phyloP scores from a whole-genome alignment of 2,113 vertebrate species.

The Microtus pennsylvanicus region DNA sequence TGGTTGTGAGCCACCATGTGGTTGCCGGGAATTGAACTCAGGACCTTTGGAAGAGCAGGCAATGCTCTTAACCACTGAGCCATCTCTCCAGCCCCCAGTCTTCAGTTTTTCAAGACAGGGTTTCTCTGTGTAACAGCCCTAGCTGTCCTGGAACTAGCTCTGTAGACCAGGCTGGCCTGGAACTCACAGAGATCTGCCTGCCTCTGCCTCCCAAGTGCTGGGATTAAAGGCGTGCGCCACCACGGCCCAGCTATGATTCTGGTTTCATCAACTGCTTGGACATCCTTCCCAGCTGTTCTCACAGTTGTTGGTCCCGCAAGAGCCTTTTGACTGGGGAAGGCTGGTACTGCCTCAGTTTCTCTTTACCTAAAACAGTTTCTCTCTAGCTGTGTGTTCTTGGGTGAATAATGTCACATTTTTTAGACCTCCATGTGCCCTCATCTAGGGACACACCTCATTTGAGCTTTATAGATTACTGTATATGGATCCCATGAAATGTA shows the following conservation, averaged over 20 bases:
- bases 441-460: not conserved
- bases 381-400: not conserved
- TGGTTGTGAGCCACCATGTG: too few relatives aligned
- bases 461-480: not conserved
- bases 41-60: too few relatives aligned
- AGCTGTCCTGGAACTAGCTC: too few relatives aligned
- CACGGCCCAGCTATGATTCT: not conserved
- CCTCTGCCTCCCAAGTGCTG: too few relatives aligned
- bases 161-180: too few relatives aligned
- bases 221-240: too few relatives aligned
- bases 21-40: too few relatives aligned
- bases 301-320: not conserved
- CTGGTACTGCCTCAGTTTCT: not conserved
- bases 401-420: not conserved
- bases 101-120: too few relatives aligned
- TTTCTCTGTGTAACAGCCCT: too few relatives aligned
- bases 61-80: too few relatives aligned
- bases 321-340: not conserved
- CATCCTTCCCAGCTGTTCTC: not conserved
- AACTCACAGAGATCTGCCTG: too few relatives aligned
- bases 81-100: too few relatives aligned
- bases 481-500: not conserved
- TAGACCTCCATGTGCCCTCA: not conserved
- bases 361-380: not conserved
- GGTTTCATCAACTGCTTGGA: not conserved